phyloP scores from a whole-genome alignment of 2,797 vertebrate genomes.

The Crenichthys baileyi region DNA sequence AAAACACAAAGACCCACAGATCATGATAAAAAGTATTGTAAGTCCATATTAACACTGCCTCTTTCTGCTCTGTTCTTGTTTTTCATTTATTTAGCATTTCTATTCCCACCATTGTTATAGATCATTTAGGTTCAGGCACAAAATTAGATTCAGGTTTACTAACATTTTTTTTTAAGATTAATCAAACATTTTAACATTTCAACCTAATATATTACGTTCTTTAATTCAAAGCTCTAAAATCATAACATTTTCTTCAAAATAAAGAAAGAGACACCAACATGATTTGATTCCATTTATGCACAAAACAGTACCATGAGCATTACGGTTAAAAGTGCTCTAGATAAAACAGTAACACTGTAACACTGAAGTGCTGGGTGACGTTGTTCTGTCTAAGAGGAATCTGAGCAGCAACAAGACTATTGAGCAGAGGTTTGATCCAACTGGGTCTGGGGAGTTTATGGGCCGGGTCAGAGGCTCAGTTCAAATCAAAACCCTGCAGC shows the following conservation, averaged over 20 bases:
- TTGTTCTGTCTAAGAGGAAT: background rate
- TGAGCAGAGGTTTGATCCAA: background rate
- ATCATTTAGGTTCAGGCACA: background rate
- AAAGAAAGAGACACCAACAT: background rate
- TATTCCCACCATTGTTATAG: background rate
- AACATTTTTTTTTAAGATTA: background rate
- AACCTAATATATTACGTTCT: background rate
- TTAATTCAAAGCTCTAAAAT: background rate
- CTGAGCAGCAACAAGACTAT: background rate
- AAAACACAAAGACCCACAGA: background rate
- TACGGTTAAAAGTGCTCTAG: background rate
- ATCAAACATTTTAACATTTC: no score
- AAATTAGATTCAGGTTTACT: background rate
- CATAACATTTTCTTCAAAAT: background rate
- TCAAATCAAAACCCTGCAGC: background rate
- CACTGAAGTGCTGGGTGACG: background rate
- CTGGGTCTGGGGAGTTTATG: no score
- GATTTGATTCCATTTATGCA: background rate
- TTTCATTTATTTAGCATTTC: background rate
- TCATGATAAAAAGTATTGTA: background rate
- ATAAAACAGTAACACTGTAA: background rate
- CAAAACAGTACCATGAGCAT: background rate
- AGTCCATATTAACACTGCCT: background rate
- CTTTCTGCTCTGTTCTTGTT: background rate
- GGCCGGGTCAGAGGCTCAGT: background rate